phyloP scores from a whole-genome alignment of 2,113 vertebrate genomes.

The Rhabdornis inornatus region DNA sequence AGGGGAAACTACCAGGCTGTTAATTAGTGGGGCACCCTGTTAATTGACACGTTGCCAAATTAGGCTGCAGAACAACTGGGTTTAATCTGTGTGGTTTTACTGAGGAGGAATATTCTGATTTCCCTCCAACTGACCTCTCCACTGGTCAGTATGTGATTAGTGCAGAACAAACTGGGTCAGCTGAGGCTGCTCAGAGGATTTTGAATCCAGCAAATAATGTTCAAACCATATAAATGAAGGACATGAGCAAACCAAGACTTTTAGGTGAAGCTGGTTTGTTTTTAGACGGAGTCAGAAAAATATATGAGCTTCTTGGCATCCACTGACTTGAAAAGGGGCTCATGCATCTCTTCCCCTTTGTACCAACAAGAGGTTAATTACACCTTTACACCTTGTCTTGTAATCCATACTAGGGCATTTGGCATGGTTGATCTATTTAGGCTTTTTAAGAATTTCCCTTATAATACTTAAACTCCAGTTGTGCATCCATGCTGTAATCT shows the following conservation, averaged over 20 bases:
- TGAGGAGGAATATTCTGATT: not conserved
- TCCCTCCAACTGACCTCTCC: not conserved
- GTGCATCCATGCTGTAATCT: not conserved
- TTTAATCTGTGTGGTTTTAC: not conserved
- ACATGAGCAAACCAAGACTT: not conserved
- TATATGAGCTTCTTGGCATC: not conserved
- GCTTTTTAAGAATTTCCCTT: not conserved
- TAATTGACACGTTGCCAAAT: not conserved
- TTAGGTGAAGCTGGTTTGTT: not conserved
- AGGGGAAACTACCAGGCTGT: not conserved
- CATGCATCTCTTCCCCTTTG: not conserved
- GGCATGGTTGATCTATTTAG: not conserved
- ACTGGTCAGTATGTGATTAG: not conserved
- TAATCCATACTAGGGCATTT: not conserved
- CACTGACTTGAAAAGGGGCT: not conserved
- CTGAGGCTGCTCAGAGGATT: not conserved
- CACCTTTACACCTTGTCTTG: not conserved
- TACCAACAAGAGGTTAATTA: not conserved
- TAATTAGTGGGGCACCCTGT: fast-evolving
- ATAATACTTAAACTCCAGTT: not conserved
- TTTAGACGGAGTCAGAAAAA: not conserved
- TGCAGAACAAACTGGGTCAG: not conserved
- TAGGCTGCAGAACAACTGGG: not conserved
- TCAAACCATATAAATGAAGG: not conserved
- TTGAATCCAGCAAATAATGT: not conserved